phyloP scores from a whole-genome alignment of 1,140 invertebrate genomes.

The Achroia grisella region DNA sequence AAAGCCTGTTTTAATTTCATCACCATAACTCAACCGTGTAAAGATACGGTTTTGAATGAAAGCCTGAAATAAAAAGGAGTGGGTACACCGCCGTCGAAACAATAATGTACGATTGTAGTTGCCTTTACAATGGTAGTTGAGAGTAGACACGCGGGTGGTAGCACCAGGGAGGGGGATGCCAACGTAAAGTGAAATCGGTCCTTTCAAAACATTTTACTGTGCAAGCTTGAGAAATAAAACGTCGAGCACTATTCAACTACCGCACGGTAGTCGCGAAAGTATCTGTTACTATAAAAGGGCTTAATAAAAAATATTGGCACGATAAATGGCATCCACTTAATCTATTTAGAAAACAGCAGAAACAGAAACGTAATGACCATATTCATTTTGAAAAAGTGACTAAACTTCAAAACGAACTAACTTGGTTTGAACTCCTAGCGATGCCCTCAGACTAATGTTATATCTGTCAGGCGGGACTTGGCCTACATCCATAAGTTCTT shows the following conservation, averaged over 20 bases:
- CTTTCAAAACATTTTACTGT: slow-evolving; percentile 68
- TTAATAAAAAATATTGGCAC: slow-evolving; percentile 9
- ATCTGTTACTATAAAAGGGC: slow-evolving; percentile 14
- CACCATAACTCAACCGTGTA: slow-evolving; percentile 52
- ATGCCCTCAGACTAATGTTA: no score
- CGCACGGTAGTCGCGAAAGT: slow-evolving; percentile 18
- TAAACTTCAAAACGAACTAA: no score
- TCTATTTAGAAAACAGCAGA: no score
- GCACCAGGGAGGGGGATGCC: slow-evolving; percentile 11
- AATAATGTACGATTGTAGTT: slow-evolving; percentile 69
- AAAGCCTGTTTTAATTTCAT: slow-evolving; percentile 63
- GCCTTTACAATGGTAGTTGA: slow-evolving; percentile 50
- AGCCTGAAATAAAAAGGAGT: slow-evolving; percentile 52
- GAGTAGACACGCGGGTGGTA: slow-evolving; percentile 38
- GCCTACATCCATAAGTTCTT: no score
- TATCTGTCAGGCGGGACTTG: no score
- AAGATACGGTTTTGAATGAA: slow-evolving; percentile 54
- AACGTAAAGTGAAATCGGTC: slow-evolving; percentile 59
- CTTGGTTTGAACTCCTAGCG: no score
- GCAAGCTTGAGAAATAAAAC: slow-evolving; percentile 55
- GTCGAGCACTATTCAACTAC: slow-evolving; percentile 35
- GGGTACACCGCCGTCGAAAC: slow-evolving; percentile 49
- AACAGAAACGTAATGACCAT: no score
- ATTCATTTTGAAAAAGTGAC: no score
- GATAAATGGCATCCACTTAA: no score